Percentiles rank a stretch among this genome's conserved stretches.
Conservation (phyloP, 2,113 vertebrate genomes). For the Trachemys scripta region DNA sequence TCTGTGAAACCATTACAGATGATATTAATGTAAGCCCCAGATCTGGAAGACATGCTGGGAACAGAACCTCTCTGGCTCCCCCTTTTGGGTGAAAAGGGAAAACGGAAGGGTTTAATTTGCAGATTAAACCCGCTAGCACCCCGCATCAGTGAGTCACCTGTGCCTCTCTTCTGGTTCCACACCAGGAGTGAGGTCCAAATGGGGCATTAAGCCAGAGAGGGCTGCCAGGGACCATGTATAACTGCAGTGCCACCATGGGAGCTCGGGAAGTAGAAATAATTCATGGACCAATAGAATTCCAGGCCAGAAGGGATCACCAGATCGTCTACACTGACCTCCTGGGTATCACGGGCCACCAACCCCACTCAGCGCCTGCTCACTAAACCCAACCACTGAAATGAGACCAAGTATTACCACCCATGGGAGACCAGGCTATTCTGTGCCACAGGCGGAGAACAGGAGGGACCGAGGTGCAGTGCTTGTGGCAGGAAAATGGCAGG, state of each 20-base stretch:
- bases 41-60: neutral
- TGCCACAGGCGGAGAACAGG: neutral
- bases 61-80: neutral
- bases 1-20: neutral
- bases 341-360: neutral
- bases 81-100: neutral
- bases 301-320: neutral
- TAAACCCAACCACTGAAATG: neutral
- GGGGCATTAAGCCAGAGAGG: neutral
- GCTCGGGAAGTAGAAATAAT: neutral
- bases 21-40: neutral
- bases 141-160: accelerated
- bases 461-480: neutral
- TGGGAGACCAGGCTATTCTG: neutral
- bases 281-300: neutral
- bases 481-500: neutral
- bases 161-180: neutral
- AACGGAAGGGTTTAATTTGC: neutral
- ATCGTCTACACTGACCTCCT: neutral
- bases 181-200: accelerated
- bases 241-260: neutral
- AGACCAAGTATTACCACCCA: neutral
- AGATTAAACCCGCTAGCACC: neutral
- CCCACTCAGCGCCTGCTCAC: neutral
- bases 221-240: neutral